Base-by-base conservation (phyloP, 2,888 invertebrate species). In the Acanthoscelides obtectus region DNA sequence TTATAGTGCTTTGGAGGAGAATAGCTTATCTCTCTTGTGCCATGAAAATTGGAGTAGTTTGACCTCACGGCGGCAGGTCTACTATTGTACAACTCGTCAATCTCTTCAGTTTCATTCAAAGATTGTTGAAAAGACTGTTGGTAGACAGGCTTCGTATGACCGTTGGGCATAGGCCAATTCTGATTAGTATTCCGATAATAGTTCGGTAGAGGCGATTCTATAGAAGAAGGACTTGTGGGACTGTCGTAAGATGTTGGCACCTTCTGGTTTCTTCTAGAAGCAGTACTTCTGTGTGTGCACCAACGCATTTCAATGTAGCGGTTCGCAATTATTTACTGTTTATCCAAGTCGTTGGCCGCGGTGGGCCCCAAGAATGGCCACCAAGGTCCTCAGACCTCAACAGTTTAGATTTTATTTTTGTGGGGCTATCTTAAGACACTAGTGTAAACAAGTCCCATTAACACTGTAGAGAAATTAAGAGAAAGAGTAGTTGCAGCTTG, bases 41-140 rank as follows among this genome's bases (percentile, higher is more conserved):
- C 95, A 82, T 96, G 96, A 83, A 95, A 96, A 85, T 96, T 96
- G 0, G 95, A 96, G 82, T 96, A 96, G 75, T 94, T 95, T 0
- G 95, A 96, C 72, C 93, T 87, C 3, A 92, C 93, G 4, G 93
- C 93, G 0, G 93, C 91, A 0, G 93, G 93, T 68, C 93, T 86
- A 82, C 91, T 91, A 76, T 89, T 89, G 75, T 91, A 91, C 67
- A 89, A 81, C 71, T 89, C 89, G 64, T 89, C 88, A 5, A 22
- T 20, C 78, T 91, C 91, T 77, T 91, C 91, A 64, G 83, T 84
- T 70, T 87, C 88, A 76, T 90, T 90, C 17, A 89, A 84, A 69
- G 90, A 90, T 80, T 93, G 93, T 2, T 90, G 91, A 67, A 90
- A 91, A 3, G 94, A 94, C 72, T 94, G 92, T 71, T 94, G 94